These are phyloP conservation scores for Cremastinae sp. DNA, from an alignment of 2,888 invertebrate species.

Conservation along the genomic window DNA sequence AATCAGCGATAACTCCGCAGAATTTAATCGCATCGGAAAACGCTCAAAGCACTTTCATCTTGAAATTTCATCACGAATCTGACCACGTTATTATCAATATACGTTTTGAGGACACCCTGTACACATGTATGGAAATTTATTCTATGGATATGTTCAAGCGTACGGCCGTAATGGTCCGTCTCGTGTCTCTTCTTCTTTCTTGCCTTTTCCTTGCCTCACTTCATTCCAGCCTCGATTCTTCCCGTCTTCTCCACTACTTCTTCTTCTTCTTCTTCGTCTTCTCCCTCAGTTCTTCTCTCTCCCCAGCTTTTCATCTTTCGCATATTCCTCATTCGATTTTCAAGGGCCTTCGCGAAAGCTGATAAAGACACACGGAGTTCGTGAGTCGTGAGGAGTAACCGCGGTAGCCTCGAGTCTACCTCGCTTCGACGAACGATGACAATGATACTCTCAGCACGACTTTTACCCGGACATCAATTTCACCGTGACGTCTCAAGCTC, in stretches of 20 bases:
- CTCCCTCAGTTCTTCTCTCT: constrained; percentile 6
- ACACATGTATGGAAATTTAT: constrained; percentile 76
- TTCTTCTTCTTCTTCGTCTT: background rate
- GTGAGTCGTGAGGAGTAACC: constrained; percentile 45
- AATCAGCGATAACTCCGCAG: too few species aligned
- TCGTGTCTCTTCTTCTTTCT: constrained; percentile 53
- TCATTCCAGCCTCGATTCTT: constrained; percentile 33
- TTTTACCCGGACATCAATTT: constrained; percentile 51
- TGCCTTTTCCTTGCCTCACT: constrained; percentile 10
- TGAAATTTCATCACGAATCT: too few species aligned
- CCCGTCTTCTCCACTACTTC: background rate
- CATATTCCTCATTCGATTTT: constrained; percentile 25
- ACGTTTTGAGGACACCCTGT: constrained; percentile 1
- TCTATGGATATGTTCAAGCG: constrained; percentile 64
- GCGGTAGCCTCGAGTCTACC: constrained; percentile 35
- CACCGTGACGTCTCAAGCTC: constrained; percentile 72
- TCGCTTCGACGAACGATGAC: constrained; percentile 27
- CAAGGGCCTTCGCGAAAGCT: constrained; percentile 13
- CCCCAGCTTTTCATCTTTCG: background rate
- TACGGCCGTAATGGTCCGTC: constrained; percentile 60
- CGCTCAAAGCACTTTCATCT: too few species aligned
- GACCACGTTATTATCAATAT: background rate
- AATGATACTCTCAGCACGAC: constrained; percentile 37
- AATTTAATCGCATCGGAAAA: too few species aligned
- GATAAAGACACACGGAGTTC: constrained; percentile 45